Conservation (phyloP, 2,888 invertebrate species). For the Napeogenes inachia region DNA sequence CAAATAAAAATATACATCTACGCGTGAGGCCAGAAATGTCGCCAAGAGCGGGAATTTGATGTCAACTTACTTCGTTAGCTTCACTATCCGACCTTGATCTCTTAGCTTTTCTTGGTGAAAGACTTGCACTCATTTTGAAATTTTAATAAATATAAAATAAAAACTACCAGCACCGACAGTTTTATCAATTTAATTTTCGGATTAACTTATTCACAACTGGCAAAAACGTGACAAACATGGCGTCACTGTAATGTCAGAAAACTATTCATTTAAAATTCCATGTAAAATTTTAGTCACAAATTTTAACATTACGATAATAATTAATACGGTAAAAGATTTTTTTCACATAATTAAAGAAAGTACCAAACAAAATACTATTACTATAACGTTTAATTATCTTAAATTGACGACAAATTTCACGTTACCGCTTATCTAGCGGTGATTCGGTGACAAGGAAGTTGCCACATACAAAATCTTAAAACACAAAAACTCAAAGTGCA, state of each 20-base stretch:
- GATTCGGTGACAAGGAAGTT: constrained; percentile 12
- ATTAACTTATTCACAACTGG: constrained; percentile 56
- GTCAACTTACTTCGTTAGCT: constrained; percentile 57
- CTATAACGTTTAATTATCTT: constrained; percentile 12
- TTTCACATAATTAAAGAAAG: constrained; percentile 3
- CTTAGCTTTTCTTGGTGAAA: constrained; percentile 51
- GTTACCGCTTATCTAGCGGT: constrained; percentile 27
- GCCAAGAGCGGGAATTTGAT: constrained; percentile 56
- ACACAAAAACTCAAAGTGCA: too few species aligned
- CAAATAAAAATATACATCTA: constrained; percentile 45
- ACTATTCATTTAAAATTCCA: constrained; percentile 10
- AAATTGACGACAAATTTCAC: constrained; percentile 27
- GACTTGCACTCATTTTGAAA: constrained; percentile 51
- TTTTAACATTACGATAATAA: constrained; percentile 4
- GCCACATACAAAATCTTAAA: too few species aligned
- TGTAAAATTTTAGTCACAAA: constrained; percentile 2
- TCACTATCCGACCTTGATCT: constrained; percentile 46
- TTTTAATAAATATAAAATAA: constrained; percentile 12
- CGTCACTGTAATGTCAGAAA: constrained; percentile 57
- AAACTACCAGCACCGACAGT: constrained; percentile 27
- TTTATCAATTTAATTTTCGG: constrained; percentile 39
- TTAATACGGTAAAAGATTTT: background rate
- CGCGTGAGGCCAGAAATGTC: constrained; percentile 52
- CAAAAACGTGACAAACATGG: constrained; percentile 76
- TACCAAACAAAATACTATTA: constrained; percentile 4